Base-by-base conservation (phyloP, 2,888 invertebrate species). In the Morpho helenor region DNA sequence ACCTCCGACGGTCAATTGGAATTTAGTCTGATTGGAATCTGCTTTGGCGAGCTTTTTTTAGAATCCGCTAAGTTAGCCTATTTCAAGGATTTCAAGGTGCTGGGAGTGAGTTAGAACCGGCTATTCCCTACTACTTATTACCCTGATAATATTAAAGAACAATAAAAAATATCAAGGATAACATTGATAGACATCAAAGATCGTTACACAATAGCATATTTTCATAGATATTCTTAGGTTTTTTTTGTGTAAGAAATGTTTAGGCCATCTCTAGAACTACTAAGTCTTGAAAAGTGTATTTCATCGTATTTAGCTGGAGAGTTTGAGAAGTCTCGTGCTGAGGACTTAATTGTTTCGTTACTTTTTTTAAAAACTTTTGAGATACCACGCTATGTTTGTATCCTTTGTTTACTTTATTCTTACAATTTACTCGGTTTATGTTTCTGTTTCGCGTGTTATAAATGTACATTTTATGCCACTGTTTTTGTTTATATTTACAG, bases 341-440 rank as follows among this genome's bases (percentile, higher is more conserved):
- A 72, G 66, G 69, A 69, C 77, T 78, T 83, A 84, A 83, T 84
- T 83, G 78, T 82, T 80, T 80, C 69, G 67, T 68, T 75, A 69
- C 62, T 64, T 65, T 60, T 64, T 61, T 62, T 56, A 60, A 62
- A 65, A 66, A 64, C 59, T 70, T 62, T 41, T 10, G 52, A 44
- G 40, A 53, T 56, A 52, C 56, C 56, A 9, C 49, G 59, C 44
- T 59, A 65, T 62, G 61, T 59, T 66, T 61, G 60, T 49, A 52
- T 49, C 48, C 52, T 58, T 50, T 52, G 50, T 64, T 49, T 39
- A 50, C 47, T 50, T 40, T 53, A 45, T 52, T 57, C 31, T 57
- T 52, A 54, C 55, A 7, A 52, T 48, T 57, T 23, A 47, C 22
- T 56, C 22, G 22, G 40, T 53, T 16, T 48, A 51, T 47, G 46